Evolutionary conservation across 2,888 invertebrate species (phyloP), one percentile per base, ranked within the genome.

Genomic region (Parnassius apollo): DNA sequence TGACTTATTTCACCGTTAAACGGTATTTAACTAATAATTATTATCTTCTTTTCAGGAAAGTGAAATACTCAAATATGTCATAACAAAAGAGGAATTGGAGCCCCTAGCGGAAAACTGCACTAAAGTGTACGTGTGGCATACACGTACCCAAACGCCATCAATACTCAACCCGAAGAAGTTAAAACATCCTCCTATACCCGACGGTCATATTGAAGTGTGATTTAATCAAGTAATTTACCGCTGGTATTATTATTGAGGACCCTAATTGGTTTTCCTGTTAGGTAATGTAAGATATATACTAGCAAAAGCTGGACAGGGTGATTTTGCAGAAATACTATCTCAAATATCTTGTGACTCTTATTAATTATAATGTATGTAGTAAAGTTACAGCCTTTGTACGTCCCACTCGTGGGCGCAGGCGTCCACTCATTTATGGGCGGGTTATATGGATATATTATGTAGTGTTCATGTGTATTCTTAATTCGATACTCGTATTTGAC

Each of bases 91-190:
- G 4, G 94, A 98, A 55, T 83, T 99, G 59, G 99, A 99, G 83
- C 98, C 99, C 0, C 89, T 97, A 66, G 99, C 98, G 0, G 96
- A 97, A 69, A 94, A 94, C 71, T 99, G 99, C 77, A 96, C 96
- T 0, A 97, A 98, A 91, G 96, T 99, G n/a, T 95, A 97, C 67
- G 99, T 99, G 0, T 99, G 99, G 99, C 99, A 99, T 80, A 99
- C 99, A 2, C 93, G 99, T 75, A 99, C 99, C 0, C 98, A 98
- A 82, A 95, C 95, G 73, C 96, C 98, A 0, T 94, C 95, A 55
- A 92, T 98, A 61, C 93, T 93, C n/a, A 84, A 82, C 66, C 80
- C 73, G 92, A 96, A 81, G 95, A 97, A 86, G 91, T 88, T 76
- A 81, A 93, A 75, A 77, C 92, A 67, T 44, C 92, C 71, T 0